Base-by-base conservation (phyloP, 2,113 vertebrate genomes). In the Stomatorhinus ivindoensis region DNA sequence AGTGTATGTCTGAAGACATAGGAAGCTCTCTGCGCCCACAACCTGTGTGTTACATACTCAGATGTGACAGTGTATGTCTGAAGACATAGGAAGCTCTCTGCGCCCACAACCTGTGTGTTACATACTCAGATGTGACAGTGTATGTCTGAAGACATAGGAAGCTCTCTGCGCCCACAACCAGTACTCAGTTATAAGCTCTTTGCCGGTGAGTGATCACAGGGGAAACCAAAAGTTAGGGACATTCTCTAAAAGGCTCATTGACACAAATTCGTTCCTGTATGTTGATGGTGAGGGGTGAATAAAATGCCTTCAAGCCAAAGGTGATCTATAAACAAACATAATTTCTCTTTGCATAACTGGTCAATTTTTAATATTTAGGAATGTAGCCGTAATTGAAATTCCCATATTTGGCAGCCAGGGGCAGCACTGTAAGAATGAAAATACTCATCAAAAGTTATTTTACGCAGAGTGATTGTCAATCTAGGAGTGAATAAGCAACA, bases 401-500 rank as follows among this genome's bases (percentile, higher is more conserved):
- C 10, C 42, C 44, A 51, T 39, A 4, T 82, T 88, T 19, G 39
- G 10, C 24, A 31, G 6, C 39, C 35, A 53, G 31, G n/a, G 21
- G 27, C 27, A 17, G 27, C 48, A 83, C 3, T 27, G 42, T 35
- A 89, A 31, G 76, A 89, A 42, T 24, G 15, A 88, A 89, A 55
- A 42, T 80, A 53, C 13, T 4, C 10, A 39, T 87, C 19, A 48
- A 89, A 90, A 93, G 90, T 91, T 94, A 86, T 86, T 86, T 51
- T 86, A 93, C 89, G 87, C 47, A 42, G 39, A 6, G 82, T 31
- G 83, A 83, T 46, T 90, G 88, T 83, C 89, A 87, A 90, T 89
- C 27, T 91, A 91, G 89, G 89, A 87, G 90, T 92, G 93, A 90
- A 91, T 89, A 87, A 82, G 80, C 47, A 19, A 89, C 93, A 92